A percentile compares a stretch with the other conserved stretches of the same genome.
Evolutionary conservation across 2,888 invertebrate genomes (phyloP).

Genomic region (Pegoplata infirma): DNA sequence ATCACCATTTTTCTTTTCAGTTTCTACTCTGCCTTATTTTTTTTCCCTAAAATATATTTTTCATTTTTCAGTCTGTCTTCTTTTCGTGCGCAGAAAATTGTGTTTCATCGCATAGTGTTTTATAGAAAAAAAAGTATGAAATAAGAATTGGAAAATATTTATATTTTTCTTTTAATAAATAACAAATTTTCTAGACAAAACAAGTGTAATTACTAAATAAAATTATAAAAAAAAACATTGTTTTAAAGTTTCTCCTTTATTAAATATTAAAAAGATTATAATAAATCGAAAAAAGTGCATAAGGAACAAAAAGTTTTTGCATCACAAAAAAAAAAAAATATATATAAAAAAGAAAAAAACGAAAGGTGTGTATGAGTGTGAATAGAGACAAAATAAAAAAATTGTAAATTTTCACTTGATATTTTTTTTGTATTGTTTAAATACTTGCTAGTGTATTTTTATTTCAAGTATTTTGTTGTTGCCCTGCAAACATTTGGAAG

Average conservation of each 20-base stretch:
- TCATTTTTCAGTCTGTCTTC: conserved; percentile 43
- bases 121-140: conserved; percentile 16
- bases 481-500: no score
- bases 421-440: neutral
- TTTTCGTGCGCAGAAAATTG: conserved; percentile 41
- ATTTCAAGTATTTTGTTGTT: neutral
- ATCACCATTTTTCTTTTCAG: neutral
- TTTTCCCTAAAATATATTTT: conserved; percentile 12
- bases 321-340: conserved; percentile 24
- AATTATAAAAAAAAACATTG: neutral
- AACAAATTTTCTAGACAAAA: neutral
- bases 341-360: conserved; percentile 27
- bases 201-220: neutral
- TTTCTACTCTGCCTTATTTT: conserved; percentile 1
- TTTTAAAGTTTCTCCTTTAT: conserved; percentile 5
- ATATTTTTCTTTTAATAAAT: neutral
- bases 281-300: conserved; percentile 11
- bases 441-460: neutral
- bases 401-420: neutral
- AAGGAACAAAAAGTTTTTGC: conserved; percentile 10
- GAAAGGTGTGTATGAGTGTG: conserved; percentile 56
- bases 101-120: neutral
- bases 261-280: conserved; percentile 4
- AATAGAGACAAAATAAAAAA: conserved; percentile 38
- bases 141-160: conserved; percentile 19